Evolutionary conservation across 2,113 vertebrate species (phyloP), one percentile per base, ranked within the genome.

Genomic region (Psettodes erumei): DNA sequence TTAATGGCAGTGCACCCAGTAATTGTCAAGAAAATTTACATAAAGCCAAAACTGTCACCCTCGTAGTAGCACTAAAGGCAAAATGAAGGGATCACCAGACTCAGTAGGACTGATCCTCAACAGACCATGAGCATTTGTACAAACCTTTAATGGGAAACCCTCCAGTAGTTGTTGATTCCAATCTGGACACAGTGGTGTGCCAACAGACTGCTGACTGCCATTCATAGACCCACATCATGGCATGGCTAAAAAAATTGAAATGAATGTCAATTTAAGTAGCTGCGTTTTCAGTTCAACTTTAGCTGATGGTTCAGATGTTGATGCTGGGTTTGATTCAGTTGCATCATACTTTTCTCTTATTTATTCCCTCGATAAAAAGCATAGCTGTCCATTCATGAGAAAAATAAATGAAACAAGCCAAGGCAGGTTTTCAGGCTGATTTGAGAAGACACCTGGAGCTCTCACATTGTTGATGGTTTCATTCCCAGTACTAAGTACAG

Each of bases 361-460:
- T 69, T 35, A 65, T 19, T 37, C 18, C 62, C 12, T 59, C 27
- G 63, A 65, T 75, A 77, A 50, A 71, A 68, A 28, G 0, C 28
- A 51, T 61, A 65, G 32, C 66, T 13, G 9, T 30, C 11, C 62
- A 35, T 35, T 71, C 16, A 61, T 32, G 30, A 42, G 37, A 48
- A 69, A 37, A 59, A 59, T n/a, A 40, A 60, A 48, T 8, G 25
- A 15, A 15, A 40, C 9, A 72, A 67, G 63, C 25, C 60, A 56
- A 19, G 18, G 32, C 77, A 66, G 28, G 62, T 53, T 54, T 74
- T 51, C 38, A 63, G 38, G 33, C 18, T 50, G 56, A 66, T 80
- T 78, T 73, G 8, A 63, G 40, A 67, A 15, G 56, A 63, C 67
- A 84, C 54, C 79, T 61, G 71, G 67, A 79, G 56, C 62, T 82